A percentile compares a stretch with the other conserved stretches of the same genome.
phyloP scores from a whole-genome alignment of 2,113 vertebrate genomes.

The Phodopus roborovskii region DNA sequence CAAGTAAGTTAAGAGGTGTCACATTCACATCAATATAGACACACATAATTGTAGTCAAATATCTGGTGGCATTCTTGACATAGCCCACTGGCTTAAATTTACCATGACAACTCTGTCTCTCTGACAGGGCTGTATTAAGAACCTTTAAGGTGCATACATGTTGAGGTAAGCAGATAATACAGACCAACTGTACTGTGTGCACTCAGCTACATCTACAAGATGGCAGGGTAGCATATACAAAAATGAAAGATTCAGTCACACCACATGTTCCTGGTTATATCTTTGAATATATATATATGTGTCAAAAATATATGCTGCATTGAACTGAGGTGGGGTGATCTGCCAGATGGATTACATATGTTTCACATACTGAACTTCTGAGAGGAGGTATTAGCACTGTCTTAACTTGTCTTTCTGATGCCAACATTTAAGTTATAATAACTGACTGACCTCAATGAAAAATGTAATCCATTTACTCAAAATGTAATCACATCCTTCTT shows the following conservation, averaged over 20 bases:
- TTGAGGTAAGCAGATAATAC: background rate
- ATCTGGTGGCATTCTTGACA: constrained; percentile 50
- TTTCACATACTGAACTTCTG: constrained; percentile 17
- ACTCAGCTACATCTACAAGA: background rate
- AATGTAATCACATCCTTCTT: background rate
- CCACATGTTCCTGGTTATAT: background rate
- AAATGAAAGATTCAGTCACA: constrained; percentile 16
- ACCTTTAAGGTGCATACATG: background rate
- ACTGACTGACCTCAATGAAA: background rate
- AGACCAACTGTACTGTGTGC: background rate
- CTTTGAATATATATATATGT: background rate
- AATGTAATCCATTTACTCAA: background rate
- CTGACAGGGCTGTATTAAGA: background rate
- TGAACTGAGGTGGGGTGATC: background rate
- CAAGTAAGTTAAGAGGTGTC: constrained; percentile 67
- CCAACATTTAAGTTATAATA: constrained; percentile 6
- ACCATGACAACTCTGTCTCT: background rate
- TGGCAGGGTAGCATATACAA: background rate
- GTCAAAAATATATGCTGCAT: background rate
- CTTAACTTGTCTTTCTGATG: background rate
- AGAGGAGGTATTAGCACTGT: background rate
- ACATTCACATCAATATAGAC: constrained; percentile 50
- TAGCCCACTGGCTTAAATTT: constrained; percentile 39
- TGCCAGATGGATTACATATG: background rate
- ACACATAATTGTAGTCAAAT: constrained; percentile 46